Evolutionary conservation across 2,797 vertebrate genomes (phyloP).

Genomic region (Halcyon smyrnensis): DNA sequence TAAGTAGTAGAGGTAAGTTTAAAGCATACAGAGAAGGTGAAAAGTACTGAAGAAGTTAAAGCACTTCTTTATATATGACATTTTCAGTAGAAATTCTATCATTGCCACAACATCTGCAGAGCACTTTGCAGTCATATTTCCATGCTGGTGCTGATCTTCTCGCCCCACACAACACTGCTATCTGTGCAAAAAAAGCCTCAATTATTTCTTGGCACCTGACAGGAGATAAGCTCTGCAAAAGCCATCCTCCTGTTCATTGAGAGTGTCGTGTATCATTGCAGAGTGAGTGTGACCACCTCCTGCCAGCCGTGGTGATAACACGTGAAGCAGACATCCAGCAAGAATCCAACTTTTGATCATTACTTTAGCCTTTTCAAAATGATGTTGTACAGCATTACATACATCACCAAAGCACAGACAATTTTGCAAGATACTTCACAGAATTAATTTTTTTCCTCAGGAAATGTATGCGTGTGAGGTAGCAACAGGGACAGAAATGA

Average conservation of each 20-base stretch:
- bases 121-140: not conserved
- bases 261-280: not conserved
- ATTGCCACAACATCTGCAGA: not conserved
- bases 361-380: slow-evolving; percentile 5
- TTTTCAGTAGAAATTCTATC: not conserved
- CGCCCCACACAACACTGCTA: not conserved
- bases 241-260: not conserved
- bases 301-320: not conserved
- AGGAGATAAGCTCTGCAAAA: not conserved
- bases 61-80: not conserved
- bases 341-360: not conserved
- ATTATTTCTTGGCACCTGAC: not conserved
- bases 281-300: not conserved
- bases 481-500: slow-evolving; percentile 4
- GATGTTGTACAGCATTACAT: not conserved
- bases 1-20: not conserved
- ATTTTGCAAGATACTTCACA: not conserved
- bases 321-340: not conserved
- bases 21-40: not conserved
- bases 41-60: not conserved
- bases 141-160: not conserved
- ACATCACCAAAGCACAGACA: slow-evolving; percentile 20
- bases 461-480: not conserved
- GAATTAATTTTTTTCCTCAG: not conserved
- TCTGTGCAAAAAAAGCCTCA: not conserved